phyloP scores from a whole-genome alignment of 2,113 vertebrate species.

The Anoplopoma fimbria region DNA sequence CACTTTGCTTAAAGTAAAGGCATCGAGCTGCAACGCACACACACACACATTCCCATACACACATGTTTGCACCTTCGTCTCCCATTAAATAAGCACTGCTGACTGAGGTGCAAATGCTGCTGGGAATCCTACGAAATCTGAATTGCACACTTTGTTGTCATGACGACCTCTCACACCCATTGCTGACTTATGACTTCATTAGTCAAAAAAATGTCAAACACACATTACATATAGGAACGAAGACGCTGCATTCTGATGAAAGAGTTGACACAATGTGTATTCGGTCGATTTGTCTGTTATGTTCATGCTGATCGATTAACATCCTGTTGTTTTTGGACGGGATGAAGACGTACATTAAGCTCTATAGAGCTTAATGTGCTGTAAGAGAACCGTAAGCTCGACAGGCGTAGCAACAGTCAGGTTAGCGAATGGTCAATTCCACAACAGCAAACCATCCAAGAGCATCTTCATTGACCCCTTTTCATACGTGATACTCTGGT shows the following conservation, averaged over 20 bases:
- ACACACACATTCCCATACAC: not conserved
- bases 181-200: not conserved
- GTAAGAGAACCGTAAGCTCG: no score
- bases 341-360: not conserved
- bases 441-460: not conserved
- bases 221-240: not conserved
- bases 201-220: not conserved
- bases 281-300: not conserved
- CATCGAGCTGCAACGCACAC: slow-evolving; percentile 25
- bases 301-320: not conserved
- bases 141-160: not conserved
- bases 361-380: not conserved
- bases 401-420: no score
- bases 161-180: not conserved
- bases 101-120: not conserved
- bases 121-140: not conserved
- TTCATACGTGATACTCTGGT: not conserved
- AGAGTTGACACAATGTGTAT: not conserved
- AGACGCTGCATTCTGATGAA: not conserved
- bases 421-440: not conserved
- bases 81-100: not conserved
- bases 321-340: not conserved
- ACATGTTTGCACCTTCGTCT: no score
- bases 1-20: slow-evolving; percentile 52
- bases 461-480: not conserved